Evolutionary conservation across 2,113 vertebrate genomes (phyloP).

Genomic region (Nothoprocta perdicaria): DNA sequence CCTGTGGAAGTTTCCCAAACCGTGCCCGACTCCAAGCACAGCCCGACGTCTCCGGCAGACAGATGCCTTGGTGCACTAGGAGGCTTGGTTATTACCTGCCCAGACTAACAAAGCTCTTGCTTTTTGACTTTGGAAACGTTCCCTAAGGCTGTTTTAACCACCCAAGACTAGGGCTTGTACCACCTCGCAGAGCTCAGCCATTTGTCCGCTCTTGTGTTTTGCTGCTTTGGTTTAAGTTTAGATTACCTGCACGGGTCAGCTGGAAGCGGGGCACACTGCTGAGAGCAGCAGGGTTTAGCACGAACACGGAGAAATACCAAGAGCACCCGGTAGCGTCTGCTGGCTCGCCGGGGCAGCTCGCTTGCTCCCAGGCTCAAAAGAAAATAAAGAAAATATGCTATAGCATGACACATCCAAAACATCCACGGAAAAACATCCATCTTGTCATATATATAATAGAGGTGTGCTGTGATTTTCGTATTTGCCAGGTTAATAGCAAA

Average conservation of each 20-base stretch:
- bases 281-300: neutral
- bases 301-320: no score
- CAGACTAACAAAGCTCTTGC: neutral
- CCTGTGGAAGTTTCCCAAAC: neutral
- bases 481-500: neutral
- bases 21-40: neutral
- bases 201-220: neutral
- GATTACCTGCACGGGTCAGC: neutral
- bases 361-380: neutral
- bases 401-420: neutral
- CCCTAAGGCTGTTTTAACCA: neutral
- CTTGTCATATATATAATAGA: neutral
- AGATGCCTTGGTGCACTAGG: neutral
- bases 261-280: neutral
- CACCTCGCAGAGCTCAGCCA: neutral
- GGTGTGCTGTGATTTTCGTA: neutral
- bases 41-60: neutral
- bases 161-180: neutral
- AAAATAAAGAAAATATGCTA: neutral
- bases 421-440: neutral
- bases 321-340: neutral
- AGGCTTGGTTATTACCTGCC: neutral
- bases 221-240: neutral
- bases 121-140: neutral
- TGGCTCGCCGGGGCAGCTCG: neutral